Evolutionary conservation across 2,797 vertebrate genomes (phyloP).

Genomic region (Protonibea diacanthus): DNA sequence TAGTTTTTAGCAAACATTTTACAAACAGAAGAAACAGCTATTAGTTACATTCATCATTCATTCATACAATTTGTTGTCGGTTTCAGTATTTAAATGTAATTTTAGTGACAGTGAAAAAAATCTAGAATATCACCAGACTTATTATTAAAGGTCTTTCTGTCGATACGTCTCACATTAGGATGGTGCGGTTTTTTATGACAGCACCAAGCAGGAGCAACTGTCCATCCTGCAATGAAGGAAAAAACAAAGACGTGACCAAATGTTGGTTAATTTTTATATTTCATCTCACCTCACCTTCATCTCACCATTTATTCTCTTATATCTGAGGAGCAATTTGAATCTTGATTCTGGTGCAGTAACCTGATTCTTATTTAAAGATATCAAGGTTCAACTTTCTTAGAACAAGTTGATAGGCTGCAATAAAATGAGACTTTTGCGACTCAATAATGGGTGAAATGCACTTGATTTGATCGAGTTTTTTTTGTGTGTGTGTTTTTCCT

Average conservation of each 20-base stretch:
- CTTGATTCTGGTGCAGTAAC: background rate
- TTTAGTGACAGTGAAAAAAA: background rate
- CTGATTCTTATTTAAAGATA: background rate
- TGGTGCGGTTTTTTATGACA: background rate
- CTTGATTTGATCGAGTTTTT: background rate
- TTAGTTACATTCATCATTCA: background rate
- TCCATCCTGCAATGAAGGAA: background rate
- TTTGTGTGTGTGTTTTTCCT: background rate
- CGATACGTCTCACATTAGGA: background rate
- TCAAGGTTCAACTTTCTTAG: too few species aligned
- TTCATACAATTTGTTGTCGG: background rate
- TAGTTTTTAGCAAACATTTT: background rate
- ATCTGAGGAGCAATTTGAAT: too few species aligned
- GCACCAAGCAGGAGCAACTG: background rate
- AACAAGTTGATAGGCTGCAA: background rate
- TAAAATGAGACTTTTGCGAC: background rate
- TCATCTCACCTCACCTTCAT: too few species aligned
- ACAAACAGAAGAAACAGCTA: background rate
- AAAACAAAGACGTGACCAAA: too few species aligned
- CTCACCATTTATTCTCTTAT: too few species aligned
- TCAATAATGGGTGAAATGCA: background rate
- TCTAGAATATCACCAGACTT: background rate
- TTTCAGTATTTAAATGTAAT: background rate
- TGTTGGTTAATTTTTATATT: background rate
- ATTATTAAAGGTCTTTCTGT: background rate